These are phyloP conservation scores for Drosophila hamatofila DNA, from an alignment of 2,888 invertebrate genomes.

Conservation along the genomic window DNA sequence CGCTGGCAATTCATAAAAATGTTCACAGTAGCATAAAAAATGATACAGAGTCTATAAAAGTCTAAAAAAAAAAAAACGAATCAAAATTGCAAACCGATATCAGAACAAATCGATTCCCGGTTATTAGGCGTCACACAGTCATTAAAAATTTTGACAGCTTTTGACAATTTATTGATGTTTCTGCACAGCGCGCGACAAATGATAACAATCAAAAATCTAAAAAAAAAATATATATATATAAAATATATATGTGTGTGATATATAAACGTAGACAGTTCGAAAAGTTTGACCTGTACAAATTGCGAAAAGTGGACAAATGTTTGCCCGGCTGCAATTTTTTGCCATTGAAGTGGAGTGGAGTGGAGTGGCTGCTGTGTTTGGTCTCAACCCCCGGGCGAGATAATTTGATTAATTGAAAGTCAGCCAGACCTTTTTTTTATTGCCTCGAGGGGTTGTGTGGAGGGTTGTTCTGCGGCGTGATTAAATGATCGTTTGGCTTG, in stretches of 20 bases:
- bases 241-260: neutral
- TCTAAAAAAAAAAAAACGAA: constrained; percentile 18
- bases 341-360: constrained; percentile 20
- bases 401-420: constrained; percentile 81
- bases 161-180: constrained; percentile 77
- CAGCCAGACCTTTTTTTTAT: constrained; percentile 70
- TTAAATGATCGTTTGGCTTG: constrained; percentile 67
- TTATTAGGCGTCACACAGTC: constrained; percentile 78
- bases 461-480: constrained; percentile 55
- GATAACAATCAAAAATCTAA: constrained; percentile 52
- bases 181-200: constrained; percentile 67
- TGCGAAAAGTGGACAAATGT: constrained; percentile 79
- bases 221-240: constrained; percentile 12
- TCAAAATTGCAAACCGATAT: constrained; percentile 41
- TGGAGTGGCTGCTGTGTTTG: constrained; percentile 20
- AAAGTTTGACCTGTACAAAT: constrained; percentile 72
- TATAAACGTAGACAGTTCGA: constrained; percentile 26
- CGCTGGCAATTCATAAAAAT: constrained; percentile 66
- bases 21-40: constrained; percentile 59
- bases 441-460: constrained; percentile 37
- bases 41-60: constrained; percentile 4
- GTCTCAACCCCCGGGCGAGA: constrained; percentile 53
- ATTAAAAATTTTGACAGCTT: constrained; percentile 80
- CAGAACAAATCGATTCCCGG: constrained; percentile 67
- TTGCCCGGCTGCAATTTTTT: constrained; percentile 59